Base-by-base conservation (phyloP, 2,888 invertebrate species). In the Polyommatus icarus region DNA sequence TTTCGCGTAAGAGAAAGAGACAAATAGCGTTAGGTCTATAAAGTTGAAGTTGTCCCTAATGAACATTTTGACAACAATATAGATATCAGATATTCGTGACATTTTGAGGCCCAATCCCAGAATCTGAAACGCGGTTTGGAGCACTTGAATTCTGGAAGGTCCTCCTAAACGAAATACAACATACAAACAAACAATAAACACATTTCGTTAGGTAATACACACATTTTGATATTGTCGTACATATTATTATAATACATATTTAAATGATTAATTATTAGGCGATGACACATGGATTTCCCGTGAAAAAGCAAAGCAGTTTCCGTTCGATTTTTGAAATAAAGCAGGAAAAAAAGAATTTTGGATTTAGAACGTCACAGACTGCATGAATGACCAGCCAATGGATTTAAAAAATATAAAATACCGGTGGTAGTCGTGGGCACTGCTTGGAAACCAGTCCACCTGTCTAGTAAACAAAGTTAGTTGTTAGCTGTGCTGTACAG, bases 381-480 rank as follows among this genome's bases (percentile, higher is more conserved):
- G 77, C 79, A 80, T 79, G 79, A 79, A 76, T 67, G 78, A 78
- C 76, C 50, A 81, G 78, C 82, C 81, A 80, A 85, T 81, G 82
- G 81, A 77, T 81, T 80, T 24, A 83, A 84, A 84, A 84, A 83
- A 78, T 81, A 84, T 83, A 82, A 87, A 84, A 84, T 93, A 93
- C 93, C 93, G 88, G 88, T 84, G 83, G 93, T 92, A 76, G 82
- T 82, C 79, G 89, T 85, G 78, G 93, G 82, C 79, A 93, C 92
- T 77, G 91, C 84, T 82, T 84, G 88, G 87, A 92, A 92, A 80
- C 91, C 93, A 84, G 91, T 85, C 92, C 93, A 91, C 81, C 84
- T 83, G 86, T 90, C 93, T 92, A 92, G 80, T 85, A 84, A 90
- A 91, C 85, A 92, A 88, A 92, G 90, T 89, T 88, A 87, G 85